A percentile compares a stretch with the other conserved stretches of the same genome.
phyloP scores from a whole-genome alignment of 1,140 invertebrate genomes.

The Euura lappo region DNA sequence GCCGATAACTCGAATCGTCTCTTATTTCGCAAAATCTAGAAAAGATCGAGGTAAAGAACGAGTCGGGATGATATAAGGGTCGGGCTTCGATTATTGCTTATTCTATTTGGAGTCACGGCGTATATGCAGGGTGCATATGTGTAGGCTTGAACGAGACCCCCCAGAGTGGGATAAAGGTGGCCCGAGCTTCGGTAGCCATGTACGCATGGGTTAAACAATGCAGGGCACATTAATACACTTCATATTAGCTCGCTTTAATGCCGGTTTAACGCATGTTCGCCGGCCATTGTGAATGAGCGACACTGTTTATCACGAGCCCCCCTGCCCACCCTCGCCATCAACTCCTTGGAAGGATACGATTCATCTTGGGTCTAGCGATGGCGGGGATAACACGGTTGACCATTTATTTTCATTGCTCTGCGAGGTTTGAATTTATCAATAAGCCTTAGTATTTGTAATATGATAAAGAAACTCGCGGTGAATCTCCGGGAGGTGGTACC shows the following conservation, averaged over 20 bases:
- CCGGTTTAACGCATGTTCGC: conserved; percentile 60
- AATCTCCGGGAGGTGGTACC: conserved; percentile 9
- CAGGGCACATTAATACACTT: conserved; percentile 61
- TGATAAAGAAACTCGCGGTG: not conserved
- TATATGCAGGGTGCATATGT: not conserved
- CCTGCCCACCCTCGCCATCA: conserved; percentile 34
- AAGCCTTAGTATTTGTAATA: conserved; percentile 4
- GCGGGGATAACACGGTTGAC: not conserved
- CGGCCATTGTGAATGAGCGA: conserved; percentile 61
- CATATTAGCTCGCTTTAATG: conserved; percentile 62
- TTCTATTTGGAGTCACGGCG: not conserved
- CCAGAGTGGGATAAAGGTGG: conserved; percentile 53
- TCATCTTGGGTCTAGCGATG: conserved; percentile 21
- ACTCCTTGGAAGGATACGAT: conserved; percentile 25
- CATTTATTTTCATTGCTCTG: conserved; percentile 19
- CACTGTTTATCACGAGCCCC: conserved; percentile 62
- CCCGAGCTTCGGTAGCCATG: conserved; percentile 58
- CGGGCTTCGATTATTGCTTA: not conserved
- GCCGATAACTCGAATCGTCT: not conserved
- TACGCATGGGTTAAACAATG: conserved; percentile 59
- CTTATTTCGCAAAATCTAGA: not conserved
- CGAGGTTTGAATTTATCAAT: conserved; percentile 39
- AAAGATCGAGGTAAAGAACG: not conserved
- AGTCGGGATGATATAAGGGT: not conserved
- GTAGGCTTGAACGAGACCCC: conserved; percentile 38